Evolutionary conservation across 2,113 vertebrate genomes (phyloP), one percentile per base, ranked within the genome.

Genomic region (Rhynchopsitta pachyrhyncha): DNA sequence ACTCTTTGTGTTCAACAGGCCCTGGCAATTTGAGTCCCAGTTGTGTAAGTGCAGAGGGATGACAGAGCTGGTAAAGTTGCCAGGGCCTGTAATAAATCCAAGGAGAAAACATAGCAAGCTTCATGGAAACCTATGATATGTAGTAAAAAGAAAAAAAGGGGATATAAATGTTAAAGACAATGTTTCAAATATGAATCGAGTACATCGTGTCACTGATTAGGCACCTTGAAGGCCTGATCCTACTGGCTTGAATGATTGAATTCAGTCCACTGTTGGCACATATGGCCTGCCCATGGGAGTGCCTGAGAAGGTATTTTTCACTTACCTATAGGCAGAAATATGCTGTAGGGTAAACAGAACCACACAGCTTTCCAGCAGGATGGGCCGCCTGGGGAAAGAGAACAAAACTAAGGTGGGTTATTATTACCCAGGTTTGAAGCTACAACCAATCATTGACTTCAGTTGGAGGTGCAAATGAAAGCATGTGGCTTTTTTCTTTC

Each of bases 201-300:
- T 22, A 8, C 11, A 3, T 1, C 0, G 1, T 71, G 35, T 53
- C 42, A 28, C n/a, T 41, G 44, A 23, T 0, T 2, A 57, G 24
- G 41, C 11, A 63, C 31, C 39, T 60, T 50, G 37, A 79, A 41
- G 24, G 11, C 7, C 69, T 90, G 17, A 27, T 87, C 27, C 24
- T 63, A 53, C 29, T 19, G 42, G 6, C 6, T 57, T 7, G 11
- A 2, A 9, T 0, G 10, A 20, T 29, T 55, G 18, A 67, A 27
- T 6, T 49, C 13, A 73, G 69, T 46, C n/a, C 3, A 2, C 18
- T 67, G 39, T 41, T 86, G 35, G 9, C 17, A 16, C 2, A 7
- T 59, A 11, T 2, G 25, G 5, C 49, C 10, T 69, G 22, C 27
- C 49, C 12, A 6, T 10, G 12, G 35, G 16, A 74, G 15, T 17